Evolutionary conservation across 2,113 vertebrate genomes (phyloP).

Genomic region (Acrocephalus kingi): DNA sequence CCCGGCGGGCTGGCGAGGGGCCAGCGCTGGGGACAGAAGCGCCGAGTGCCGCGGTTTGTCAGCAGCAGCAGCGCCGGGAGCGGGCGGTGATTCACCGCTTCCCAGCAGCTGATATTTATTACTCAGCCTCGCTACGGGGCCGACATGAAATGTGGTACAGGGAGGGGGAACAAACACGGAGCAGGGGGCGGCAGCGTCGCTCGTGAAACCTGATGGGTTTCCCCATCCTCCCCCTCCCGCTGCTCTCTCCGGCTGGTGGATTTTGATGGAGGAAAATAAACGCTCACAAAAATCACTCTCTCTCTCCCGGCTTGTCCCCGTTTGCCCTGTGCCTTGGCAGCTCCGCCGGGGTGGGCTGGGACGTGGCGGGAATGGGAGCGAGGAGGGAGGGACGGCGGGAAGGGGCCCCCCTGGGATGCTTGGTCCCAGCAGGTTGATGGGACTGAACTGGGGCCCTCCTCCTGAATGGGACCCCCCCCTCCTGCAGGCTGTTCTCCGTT

Average conservation of each 20-base stretch:
- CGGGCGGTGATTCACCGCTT: conserved; percentile 43
- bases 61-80: neutral
- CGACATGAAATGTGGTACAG: neutral
- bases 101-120: conserved; percentile 48
- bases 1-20: neutral
- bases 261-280: conserved; percentile 53
- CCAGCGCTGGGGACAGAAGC: neutral
- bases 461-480: neutral
- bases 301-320: conserved; percentile 32
- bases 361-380: neutral
- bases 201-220: neutral
- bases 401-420: neutral
- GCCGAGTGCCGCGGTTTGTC: neutral
- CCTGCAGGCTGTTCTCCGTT: accelerated
- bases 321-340: conserved; percentile 62
- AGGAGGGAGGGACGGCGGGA: neutral
- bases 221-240: neutral
- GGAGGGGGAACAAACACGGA: neutral
- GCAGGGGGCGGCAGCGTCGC: neutral
- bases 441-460: neutral
- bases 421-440: neutral
- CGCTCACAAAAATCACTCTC: conserved; percentile 2
- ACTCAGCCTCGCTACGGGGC: neutral
- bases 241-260: conserved; percentile 11
- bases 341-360: neutral